Evolutionary conservation across 2,113 vertebrate species (phyloP), one percentile per base, ranked within the genome.

Genomic region (Puntigrus tetrazona): DNA sequence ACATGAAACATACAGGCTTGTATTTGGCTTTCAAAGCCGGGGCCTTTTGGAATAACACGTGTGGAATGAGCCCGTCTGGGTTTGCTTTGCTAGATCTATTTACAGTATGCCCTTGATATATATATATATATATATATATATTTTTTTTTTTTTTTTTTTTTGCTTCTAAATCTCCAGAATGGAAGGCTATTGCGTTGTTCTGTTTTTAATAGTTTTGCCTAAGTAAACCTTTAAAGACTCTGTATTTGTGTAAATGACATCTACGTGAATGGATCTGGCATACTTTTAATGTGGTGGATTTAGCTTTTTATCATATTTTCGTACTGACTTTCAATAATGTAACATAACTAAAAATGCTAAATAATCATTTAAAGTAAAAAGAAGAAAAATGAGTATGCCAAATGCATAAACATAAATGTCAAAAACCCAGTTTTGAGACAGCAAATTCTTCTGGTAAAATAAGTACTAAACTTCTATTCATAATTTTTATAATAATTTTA

Each of bases 11-110:
- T 85, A 57, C 13, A 7, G 47, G 8, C n/a, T 76, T 73, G 52
- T 85, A 80, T 88, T 85, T 84, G 79, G 75, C 52, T 59, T 87
- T 88, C 77, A 85, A 80, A 65, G 84, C 45, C 50, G 1, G 6
- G 50, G 52, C 22, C 22, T 14, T 61, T 43, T 43, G 52, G 55
- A 81, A 69, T 43, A 67, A 14, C 65, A 69, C 70, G 38, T 34
- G 31, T 74, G 27, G 27, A 22, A 74, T 50, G 72, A 10, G 41
- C 7, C 36, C 2, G 18, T 78, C 50, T 78, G 76, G 76, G 76
- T 78, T 59, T 41, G 76, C 76, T 59, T 78, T 78, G 52, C 34
- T 78, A 38, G 76, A 59, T 61, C 16, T n/a, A 73, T 61, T 45
- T 73, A 34, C 50, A 50, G 25, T 75, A 29, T 16, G 52, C 18